A percentile compares a stretch with the other conserved stretches of the same genome.
phyloP scores from a whole-genome alignment of 2,113 vertebrate genomes.

The Clarias batrachus region DNA sequence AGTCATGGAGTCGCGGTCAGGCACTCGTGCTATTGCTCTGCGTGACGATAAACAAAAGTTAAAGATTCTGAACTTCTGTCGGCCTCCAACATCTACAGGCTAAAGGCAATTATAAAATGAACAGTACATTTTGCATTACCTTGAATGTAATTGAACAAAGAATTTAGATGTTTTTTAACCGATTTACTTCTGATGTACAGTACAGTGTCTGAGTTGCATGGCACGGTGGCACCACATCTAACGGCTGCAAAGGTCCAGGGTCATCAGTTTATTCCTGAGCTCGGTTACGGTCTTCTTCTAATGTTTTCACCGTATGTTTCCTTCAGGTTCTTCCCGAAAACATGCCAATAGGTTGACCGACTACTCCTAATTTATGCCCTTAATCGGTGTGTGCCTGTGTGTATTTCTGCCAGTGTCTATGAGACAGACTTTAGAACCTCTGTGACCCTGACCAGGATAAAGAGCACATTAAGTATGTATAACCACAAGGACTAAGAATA shows the following conservation, averaged over 20 bases:
- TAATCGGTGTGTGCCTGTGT: not conserved
- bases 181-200: not conserved
- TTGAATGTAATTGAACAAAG: not conserved
- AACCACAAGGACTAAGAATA: not conserved
- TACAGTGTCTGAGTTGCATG: not conserved
- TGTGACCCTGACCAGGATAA: not conserved
- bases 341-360: not conserved
- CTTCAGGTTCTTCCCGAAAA: not conserved
- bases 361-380: not conserved
- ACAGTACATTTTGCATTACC: not conserved
- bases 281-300: not conserved
- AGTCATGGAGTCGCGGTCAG: constrained; percentile 32
- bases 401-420: not conserved
- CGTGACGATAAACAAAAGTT: not conserved
- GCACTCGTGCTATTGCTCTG: not conserved
- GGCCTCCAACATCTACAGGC: not conserved
- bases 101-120: not conserved
- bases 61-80: not conserved
- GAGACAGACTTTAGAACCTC: not conserved
- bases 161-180: not conserved
- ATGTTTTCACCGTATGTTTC: not conserved
- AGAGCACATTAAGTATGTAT: not conserved
- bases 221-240: not conserved
- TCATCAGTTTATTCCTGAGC: not conserved
- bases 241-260: not conserved